A percentile compares a stretch with the other conserved stretches of the same genome.
phyloP scores from a whole-genome alignment of 2,113 vertebrate genomes.

The Gadus macrocephalus region DNA sequence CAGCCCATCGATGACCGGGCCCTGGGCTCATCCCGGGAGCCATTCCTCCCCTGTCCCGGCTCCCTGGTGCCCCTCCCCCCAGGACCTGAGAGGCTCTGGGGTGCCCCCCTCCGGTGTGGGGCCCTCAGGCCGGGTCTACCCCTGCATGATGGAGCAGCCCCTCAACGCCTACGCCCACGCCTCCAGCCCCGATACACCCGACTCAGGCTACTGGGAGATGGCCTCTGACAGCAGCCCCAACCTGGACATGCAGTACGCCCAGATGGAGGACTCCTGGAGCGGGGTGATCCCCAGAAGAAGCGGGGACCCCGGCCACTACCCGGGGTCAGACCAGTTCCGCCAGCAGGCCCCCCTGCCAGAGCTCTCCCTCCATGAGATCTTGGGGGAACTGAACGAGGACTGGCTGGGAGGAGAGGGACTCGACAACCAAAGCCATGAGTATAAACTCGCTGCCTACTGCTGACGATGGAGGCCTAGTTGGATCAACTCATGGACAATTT shows the following conservation, averaged over 20 bases:
- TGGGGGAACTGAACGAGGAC: conserved; percentile 62
- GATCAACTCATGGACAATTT: conserved; percentile 12
- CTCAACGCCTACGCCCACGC: conserved; percentile 22
- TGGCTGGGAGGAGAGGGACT: conserved; percentile 52
- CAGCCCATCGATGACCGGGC: conserved; percentile 23
- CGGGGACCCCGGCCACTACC: conserved; percentile 7
- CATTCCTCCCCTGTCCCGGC: conserved; percentile 24
- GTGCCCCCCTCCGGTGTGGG: not conserved
- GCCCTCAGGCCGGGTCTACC: conserved; percentile 23
- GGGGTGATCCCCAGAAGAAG: conserved; percentile 5
- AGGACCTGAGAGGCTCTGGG: conserved; percentile 36
- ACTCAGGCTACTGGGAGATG: conserved; percentile 61
- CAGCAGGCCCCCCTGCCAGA: conserved; percentile 52
- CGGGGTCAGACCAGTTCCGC: not conserved
- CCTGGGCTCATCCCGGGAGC: conserved; percentile 40
- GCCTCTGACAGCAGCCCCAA: conserved; percentile 36
- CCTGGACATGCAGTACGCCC: conserved; percentile 5
- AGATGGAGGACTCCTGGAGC: conserved; percentile 46
- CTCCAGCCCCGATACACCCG: conserved; percentile 58
- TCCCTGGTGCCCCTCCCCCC: conserved; percentile 40
- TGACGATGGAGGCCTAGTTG: not conserved
- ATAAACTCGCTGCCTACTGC: conserved; percentile 39
- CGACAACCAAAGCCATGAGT: conserved; percentile 5
- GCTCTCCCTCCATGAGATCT: conserved; percentile 67
- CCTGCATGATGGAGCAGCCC: conserved; percentile 42